Evolutionary conservation across 2,888 invertebrate genomes (phyloP).

Genomic region (Petrolisthes cinctipes): DNA sequence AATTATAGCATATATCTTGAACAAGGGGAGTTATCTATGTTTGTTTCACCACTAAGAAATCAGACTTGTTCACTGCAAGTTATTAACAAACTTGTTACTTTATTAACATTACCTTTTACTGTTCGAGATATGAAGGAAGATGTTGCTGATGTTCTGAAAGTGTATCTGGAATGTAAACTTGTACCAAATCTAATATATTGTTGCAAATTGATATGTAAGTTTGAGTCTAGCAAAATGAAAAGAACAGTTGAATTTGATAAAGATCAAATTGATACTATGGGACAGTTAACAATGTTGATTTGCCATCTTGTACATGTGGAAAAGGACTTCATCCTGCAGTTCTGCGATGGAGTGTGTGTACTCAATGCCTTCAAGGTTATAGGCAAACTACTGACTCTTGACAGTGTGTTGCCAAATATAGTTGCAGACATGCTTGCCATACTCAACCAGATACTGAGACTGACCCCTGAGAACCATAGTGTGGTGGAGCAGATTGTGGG

Average conservation of each 20-base stretch:
- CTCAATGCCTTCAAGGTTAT: conserved; percentile 51
- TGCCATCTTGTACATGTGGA: conserved; percentile 57
- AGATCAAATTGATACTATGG: conserved; percentile 59
- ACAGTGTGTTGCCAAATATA: conserved; percentile 48
- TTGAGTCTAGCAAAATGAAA: conserved; percentile 40
- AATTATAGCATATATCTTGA: conserved; percentile 59
- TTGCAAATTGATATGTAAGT: conserved; percentile 58
- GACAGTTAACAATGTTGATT: conserved; percentile 44
- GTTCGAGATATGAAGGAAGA: conserved; percentile 47
- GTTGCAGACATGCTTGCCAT: conserved; percentile 59
- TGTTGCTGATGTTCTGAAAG: conserved; percentile 45
- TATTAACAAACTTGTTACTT: conserved; percentile 56
- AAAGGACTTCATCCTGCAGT: conserved; percentile 54
- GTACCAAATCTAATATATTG: conserved; percentile 60
- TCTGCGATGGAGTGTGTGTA: conserved; percentile 62
- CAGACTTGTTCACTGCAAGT: conserved; percentile 58
- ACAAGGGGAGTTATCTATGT: conserved; percentile 59
- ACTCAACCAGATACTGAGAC: conserved; percentile 48
- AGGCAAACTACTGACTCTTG: conserved; percentile 47
- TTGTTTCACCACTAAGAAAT: conserved; percentile 62
- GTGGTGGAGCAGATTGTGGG: conserved; percentile 54
- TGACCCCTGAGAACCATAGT: conserved; percentile 45
- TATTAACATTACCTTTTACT: conserved; percentile 61
- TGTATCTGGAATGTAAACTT: conserved; percentile 59
- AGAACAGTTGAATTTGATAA: conserved; percentile 57